Base-by-base conservation (phyloP, 2,888 invertebrate species). In the Euzetes globulus region DNA sequence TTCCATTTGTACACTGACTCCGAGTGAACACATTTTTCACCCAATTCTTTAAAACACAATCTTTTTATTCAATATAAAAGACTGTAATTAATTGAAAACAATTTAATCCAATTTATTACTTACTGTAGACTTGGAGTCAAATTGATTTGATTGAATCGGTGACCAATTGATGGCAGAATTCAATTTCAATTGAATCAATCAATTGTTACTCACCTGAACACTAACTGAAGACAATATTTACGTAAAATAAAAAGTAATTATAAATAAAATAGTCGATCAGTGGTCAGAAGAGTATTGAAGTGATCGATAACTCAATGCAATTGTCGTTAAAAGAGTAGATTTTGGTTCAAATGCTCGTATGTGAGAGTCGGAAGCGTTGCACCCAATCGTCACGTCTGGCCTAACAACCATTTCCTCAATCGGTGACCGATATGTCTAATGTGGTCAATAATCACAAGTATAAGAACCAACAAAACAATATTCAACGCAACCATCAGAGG, bases 101-200 rank as follows among this genome's bases (percentile, higher is more conserved):
- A 60, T 60, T 60, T 6, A 17, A 60, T 60, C 15, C 25, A 60
- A 7, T 60, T 25, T 60, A 4, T 60, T 13, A 60, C 29, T 60
- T 15, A 25, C 27, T 29, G 17, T 25, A 19, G 19, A 60, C 11
- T 13, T 25, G 4, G 6, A 19, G 27, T 15, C 13, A 1, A 27
- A 7, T 60, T 1, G 19, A 52, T 19, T 22, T 60, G 60, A 27
- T 22, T 5, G 3, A 60, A 60, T 27, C 6, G 11, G 25, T 29
- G 60, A 29, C 60, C 60, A 60, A 27, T 60, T 60, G 15, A 60
- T 60, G 60, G 27, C 60, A 60, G 13, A 60, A 60, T 27, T 60
- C 11, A 6, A 6, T 3, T 13, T 22, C 2, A 27, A 60, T 27
- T 60, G 50, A n/a, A 52, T 2, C 25, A 52, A 7, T 52, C 25